A percentile compares a stretch with the other conserved stretches of the same genome.
These are phyloP conservation scores for Apteryx owenii DNA, from an alignment of 2,113 vertebrate species.

Conservation along the genomic window DNA sequence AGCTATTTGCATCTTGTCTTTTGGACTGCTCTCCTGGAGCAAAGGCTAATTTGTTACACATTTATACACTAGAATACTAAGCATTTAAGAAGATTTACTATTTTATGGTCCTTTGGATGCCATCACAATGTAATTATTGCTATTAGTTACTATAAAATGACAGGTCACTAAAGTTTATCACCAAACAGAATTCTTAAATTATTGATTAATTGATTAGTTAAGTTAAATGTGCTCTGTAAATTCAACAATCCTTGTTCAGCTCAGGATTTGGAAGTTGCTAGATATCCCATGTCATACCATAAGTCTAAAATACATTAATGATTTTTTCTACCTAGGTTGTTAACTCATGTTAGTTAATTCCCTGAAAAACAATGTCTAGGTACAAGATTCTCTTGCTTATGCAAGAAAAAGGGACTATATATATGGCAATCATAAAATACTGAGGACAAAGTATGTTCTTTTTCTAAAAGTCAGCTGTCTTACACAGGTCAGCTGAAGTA, in stretches of 20 bases:
- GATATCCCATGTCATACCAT: background rate
- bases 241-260: background rate
- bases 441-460: background rate
- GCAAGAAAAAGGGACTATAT: background rate
- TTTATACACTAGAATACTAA: background rate
- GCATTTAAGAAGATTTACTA: background rate
- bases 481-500: background rate
- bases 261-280: background rate
- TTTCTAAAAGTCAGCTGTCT: background rate
- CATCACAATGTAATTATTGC: background rate
- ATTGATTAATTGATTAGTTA: background rate
- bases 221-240: background rate
- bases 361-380: background rate
- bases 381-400: background rate
- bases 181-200: background rate
- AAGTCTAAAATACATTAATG: background rate
- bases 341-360: background rate
- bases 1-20: background rate
- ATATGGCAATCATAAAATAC: background rate
- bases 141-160: background rate
- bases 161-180: background rate
- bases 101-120: background rate
- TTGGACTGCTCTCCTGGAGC: background rate
- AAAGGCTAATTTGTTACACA: background rate
- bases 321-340: background rate